Conservation (phyloP, 1,140 invertebrate genomes). For the Teleogryllus occipitalis region DNA sequence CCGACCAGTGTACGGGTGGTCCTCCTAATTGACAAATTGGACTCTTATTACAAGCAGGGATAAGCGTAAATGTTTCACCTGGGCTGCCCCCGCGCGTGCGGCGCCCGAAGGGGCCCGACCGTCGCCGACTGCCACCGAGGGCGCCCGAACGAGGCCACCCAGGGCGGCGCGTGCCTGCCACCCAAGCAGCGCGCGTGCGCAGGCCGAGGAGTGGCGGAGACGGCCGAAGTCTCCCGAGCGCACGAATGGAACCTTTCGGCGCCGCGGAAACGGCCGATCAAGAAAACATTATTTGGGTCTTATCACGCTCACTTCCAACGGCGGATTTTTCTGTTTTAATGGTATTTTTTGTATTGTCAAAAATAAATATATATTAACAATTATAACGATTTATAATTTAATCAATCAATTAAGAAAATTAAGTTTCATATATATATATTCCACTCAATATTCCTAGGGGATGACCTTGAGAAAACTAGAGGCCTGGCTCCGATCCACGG, state of each 20-base stretch:
- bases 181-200: background rate
- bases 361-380: no score
- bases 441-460: no score
- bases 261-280: background rate
- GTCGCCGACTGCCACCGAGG: background rate
- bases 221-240: background rate
- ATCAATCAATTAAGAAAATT: no score
- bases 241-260: background rate
- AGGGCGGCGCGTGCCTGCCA: background rate
- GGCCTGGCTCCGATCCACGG: no score
- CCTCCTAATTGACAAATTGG: conserved; percentile 17
- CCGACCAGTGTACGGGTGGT: conserved; percentile 15
- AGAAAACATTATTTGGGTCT: no score
- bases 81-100: background rate
- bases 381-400: no score
- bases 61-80: conserved; percentile 4
- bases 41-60: conserved; percentile 13
- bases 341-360: no score
- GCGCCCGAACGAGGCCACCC: background rate
- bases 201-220: background rate
- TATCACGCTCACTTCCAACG: no score
- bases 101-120: background rate
- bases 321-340: no score
- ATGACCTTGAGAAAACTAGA: no score
- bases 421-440: no score